Percentiles rank a stretch among this genome's conserved stretches.
Conservation (phyloP, 2,113 vertebrate species). For the Neodon shergylaensis region DNA sequence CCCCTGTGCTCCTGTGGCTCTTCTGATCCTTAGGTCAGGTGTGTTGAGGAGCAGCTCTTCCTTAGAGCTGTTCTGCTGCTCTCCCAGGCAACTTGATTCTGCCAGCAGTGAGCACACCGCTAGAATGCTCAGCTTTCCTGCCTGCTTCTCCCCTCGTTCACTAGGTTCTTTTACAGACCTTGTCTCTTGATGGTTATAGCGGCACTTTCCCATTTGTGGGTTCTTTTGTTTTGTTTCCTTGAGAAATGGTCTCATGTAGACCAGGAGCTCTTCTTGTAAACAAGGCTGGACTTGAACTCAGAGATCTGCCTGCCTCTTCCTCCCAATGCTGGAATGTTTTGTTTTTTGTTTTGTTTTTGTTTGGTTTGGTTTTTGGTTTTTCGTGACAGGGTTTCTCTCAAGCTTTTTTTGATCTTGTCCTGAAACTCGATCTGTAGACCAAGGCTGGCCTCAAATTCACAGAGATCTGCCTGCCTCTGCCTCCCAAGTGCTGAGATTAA, state of each 20-base stretch:
- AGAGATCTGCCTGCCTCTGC: no score
- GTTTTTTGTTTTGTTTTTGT: no score
- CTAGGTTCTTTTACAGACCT: not conserved
- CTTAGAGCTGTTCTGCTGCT: not conserved
- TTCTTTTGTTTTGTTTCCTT: not conserved
- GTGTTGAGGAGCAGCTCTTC: not conserved
- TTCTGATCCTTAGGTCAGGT: not conserved
- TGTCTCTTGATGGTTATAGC: not conserved
- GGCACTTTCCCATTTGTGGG: not conserved
- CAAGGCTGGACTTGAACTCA: not conserved
- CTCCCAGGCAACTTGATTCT: not conserved
- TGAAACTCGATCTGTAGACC: no score
- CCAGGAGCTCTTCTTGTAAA: not conserved
- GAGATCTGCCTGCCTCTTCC: not conserved
- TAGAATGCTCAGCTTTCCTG: not conserved
- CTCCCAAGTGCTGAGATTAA: no score
- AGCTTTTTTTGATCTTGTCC: no score
- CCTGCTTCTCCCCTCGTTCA: not conserved
- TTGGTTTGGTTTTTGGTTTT: not conserved
- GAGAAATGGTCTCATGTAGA: not conserved
- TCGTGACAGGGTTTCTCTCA: not conserved
- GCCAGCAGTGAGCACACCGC: no score
- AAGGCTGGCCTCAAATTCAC: no score
- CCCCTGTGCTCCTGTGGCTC: not conserved
- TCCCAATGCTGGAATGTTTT: not conserved